A percentile compares a stretch with the other conserved stretches of the same genome.
Conservation (phyloP, 1,140 invertebrate species). For the Apis mellifera region Amel_HAv3.1 CM009945.2:2320001-2320500, state of each 20-base stretch:
- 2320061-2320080: no score
- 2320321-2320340: background rate
- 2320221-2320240: background rate
- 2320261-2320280: background rate
- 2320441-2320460: background rate
- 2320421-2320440: background rate
- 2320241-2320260: background rate
- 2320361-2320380: background rate
- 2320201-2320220: no score
- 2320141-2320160: no score
- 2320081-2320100: no score
- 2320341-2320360: background rate
- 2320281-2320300: background rate
- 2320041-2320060: no score
- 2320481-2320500: constrained; percentile 25
- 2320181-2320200: no score
- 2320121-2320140: no score
- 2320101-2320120: no score
- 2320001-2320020: no score
- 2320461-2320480: background rate
- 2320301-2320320: background rate
- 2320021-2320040: no score
- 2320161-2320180: no score
- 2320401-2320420: constrained; percentile 1
- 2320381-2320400: constrained; percentile 16